A percentile compares a stretch with the other conserved stretches of the same genome.
phyloP scores from a whole-genome alignment of 2,797 vertebrate genomes.

The Acanthornis magna region DNA sequence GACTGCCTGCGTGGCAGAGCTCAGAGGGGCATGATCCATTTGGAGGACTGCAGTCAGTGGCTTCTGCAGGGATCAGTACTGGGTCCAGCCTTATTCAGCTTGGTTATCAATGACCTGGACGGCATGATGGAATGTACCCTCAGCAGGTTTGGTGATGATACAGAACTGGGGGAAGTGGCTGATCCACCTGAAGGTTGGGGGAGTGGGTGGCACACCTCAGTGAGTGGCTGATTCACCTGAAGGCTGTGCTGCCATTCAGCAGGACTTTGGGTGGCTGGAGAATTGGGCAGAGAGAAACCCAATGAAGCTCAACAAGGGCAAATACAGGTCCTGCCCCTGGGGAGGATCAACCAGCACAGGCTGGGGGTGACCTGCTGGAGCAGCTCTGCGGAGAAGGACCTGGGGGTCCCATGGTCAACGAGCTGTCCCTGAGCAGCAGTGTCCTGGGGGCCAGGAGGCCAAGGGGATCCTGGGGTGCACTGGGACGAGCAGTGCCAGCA shows the following conservation, averaged over 20 bases:
- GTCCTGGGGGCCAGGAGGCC: neutral
- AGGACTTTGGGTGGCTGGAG: neutral
- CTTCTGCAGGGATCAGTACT: neutral
- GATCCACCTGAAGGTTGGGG: too few species aligned
- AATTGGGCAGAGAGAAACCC: neutral
- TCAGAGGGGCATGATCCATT: neutral
- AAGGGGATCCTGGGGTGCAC: neutral
- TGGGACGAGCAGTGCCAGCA: neutral
- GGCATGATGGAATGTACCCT: neutral
- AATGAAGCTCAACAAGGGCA: neutral
- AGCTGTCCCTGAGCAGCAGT: neutral
- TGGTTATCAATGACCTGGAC: neutral
- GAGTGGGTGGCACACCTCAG: neutral
- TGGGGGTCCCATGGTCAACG: neutral
- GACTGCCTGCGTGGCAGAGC: neutral
- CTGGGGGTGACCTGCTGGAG: neutral
- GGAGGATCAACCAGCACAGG: neutral
- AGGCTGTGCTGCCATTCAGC: neutral
- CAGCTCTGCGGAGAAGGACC: neutral
- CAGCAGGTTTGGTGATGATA: neutral
- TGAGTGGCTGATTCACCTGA: neutral
- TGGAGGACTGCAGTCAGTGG: neutral
- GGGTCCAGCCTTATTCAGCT: neutral
- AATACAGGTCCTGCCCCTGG: neutral
- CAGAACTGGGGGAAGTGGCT: neutral